A percentile compares a stretch with the other conserved stretches of the same genome.
These are phyloP conservation scores for Empis livida DNA, from an alignment of 2,888 invertebrate genomes.

Conservation along the genomic window DNA sequence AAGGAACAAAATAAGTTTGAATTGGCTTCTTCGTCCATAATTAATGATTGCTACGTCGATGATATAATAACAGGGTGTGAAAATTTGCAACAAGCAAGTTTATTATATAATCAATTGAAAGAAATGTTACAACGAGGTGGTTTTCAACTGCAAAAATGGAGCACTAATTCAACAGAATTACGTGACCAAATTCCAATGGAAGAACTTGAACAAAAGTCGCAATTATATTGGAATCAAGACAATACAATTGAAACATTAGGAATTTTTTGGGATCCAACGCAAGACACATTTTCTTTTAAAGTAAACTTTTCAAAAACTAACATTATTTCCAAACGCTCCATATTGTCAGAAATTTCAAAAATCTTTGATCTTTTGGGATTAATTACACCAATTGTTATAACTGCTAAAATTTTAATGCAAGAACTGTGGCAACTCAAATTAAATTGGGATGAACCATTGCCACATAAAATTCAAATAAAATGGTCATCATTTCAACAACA, in stretches of 20 bases:
- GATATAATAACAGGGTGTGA: slow-evolving; percentile 7
- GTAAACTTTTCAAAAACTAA: slow-evolving; percentile 3
- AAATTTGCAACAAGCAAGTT: not conserved
- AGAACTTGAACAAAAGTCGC: too few relatives aligned
- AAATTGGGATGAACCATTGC: slow-evolving; percentile 8
- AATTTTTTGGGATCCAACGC: too few relatives aligned
- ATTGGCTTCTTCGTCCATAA: not conserved
- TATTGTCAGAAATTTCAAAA: slow-evolving; percentile 6
- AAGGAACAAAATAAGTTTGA: too few relatives aligned
- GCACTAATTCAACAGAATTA: too few relatives aligned
- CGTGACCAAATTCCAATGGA: too few relatives aligned
- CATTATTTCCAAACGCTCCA: slow-evolving; percentile 6
- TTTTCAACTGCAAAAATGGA: slow-evolving; percentile 8
- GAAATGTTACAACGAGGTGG: slow-evolving; percentile 3
- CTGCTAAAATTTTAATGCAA: slow-evolving; percentile 10
- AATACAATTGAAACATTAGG: too few relatives aligned
- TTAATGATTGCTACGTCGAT: slow-evolving; percentile 12
- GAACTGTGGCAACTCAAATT: slow-evolving; percentile 9
- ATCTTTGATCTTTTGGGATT: slow-evolving; percentile 10
- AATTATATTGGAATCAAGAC: too few relatives aligned
- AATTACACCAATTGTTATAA: slow-evolving; percentile 8
- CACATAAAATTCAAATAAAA: slow-evolving; percentile 4
- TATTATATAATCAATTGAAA: slow-evolving; percentile 1
- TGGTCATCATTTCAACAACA: slow-evolving; percentile 1
- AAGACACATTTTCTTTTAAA: slow-evolving; percentile 7